These are phyloP conservation scores for Orchesella cincta DNA, from an alignment of 1,140 invertebrate genomes.

Conservation along the genomic window DNA sequence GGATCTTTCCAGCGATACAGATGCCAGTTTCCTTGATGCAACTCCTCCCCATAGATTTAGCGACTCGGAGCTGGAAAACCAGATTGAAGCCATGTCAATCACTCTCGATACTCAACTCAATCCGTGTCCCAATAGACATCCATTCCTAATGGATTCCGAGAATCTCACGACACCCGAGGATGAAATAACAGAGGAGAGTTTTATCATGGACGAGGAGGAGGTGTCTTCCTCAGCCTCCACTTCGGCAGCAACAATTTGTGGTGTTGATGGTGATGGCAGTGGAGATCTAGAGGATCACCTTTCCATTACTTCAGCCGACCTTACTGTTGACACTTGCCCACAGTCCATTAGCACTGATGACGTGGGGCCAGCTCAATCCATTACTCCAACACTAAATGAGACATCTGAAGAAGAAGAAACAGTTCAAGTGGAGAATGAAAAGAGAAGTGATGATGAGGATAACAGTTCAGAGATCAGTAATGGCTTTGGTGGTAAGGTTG, in stretches of 20 bases:
- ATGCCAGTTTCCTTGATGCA: slow-evolving; percentile 42
- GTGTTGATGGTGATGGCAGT: not conserved
- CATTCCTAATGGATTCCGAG: not conserved
- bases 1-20: slow-evolving; percentile 45
- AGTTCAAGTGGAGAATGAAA: not conserved
- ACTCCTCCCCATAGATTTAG: slow-evolving; percentile 46
- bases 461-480: not conserved
- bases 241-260: slow-evolving; percentile 7
- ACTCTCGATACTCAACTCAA: slow-evolving; percentile 37
- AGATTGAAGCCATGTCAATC: slow-evolving; percentile 44
- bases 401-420: no score
- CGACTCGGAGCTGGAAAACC: slow-evolving; percentile 41
- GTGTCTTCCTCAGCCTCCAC: not conserved
- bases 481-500: no score
- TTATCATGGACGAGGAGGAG: slow-evolving; percentile 21
- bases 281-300: not conserved
- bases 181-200: slow-evolving; percentile 3
- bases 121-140: not conserved
- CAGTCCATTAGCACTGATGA: not conserved
- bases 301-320: not conserved
- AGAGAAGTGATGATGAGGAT: not conserved
- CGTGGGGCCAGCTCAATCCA: not conserved
- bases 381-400: not conserved
- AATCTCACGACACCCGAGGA: slow-evolving; percentile 4
- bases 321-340: not conserved